Evolutionary conservation across 2,113 vertebrate species (phyloP), one percentile per base, ranked within the genome.

Genomic region (Sigmodon hispidus): DNA sequence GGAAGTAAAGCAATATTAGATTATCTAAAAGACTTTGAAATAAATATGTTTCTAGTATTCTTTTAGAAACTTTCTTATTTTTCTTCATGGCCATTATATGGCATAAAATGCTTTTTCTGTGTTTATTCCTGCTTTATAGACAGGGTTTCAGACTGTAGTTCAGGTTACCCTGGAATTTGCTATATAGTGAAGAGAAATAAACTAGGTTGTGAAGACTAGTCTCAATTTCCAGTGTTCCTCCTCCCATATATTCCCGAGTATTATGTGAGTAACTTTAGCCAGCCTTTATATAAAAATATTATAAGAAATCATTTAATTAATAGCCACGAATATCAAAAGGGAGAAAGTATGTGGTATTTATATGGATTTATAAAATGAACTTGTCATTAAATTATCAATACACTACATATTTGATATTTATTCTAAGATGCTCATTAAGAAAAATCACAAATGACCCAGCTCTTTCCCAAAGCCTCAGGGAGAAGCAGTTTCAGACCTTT

Each of bases 11-110:
- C 2, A 94, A 70, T 96, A 89, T 19, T 93, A 24, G 63, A 77
- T 94, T 91, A 90, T 65, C 75, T 95, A 89, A 94, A 72, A 19
- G 83, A 89, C 10, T 36, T 89, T 92, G n/a, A 93, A 13, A 77
- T 34, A 89, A 92, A 77, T 94, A 36, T 87, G 59, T 75, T 61
- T 96, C 89, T 93, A 95, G 31, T 19, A 36, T 65, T 80, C 92
- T 75, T 26, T 77, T 8, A 75, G 11, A 97, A 79, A 80, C 29
- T 95, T 11, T 90, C 26, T 91, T 3, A 75, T 45, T 88, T 76
- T 90, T 84, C 76, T 94, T 87, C 9, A 77, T 31, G 70, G 48
- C 17, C 5, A 57, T 15, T 72, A 3, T 29, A 45, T 89, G 69
- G 31, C 43, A 36, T 59, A 87, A 91, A 61, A 15, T 65, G 21